These are phyloP conservation scores for Pocillopora damicornis DNA, from an alignment of 64 coral and sea anemone genomes.

Conservation along the genomic window DNA sequence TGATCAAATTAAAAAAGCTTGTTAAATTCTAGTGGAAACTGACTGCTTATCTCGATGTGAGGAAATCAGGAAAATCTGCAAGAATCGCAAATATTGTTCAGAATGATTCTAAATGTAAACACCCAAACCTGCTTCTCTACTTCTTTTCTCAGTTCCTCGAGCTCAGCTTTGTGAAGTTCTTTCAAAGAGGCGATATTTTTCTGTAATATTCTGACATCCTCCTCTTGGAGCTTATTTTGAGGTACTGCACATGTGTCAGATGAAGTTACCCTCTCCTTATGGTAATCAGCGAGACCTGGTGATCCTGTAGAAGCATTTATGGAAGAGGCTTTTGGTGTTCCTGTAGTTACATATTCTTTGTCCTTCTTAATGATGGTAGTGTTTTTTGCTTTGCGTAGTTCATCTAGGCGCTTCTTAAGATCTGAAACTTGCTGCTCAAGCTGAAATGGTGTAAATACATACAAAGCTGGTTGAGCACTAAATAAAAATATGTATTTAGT, in stretches of 20 bases:
- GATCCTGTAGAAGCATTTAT: not conserved
- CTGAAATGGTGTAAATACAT: not conserved
- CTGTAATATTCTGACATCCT: not conserved
- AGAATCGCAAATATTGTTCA: no score
- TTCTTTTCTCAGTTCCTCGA: conserved; percentile 9
- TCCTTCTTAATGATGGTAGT: conserved; percentile 51
- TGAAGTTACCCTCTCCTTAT: not conserved
- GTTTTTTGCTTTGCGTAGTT: conserved; percentile 53
- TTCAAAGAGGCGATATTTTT: conserved; percentile 17
- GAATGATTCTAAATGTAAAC: no score
- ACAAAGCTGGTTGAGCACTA: not conserved
- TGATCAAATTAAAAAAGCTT: no score
- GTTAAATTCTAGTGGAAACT: no score
- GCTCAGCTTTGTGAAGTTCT: conserved; percentile 27
- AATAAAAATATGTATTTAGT: no score
- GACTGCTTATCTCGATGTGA: no score
- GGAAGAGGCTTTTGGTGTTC: not conserved
- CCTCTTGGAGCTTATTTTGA: not conserved
- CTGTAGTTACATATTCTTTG: conserved; percentile 40
- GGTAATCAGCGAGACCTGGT: not conserved
- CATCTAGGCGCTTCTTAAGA: conserved; percentile 49
- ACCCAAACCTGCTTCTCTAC: conserved; percentile 15
- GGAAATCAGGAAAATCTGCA: no score
- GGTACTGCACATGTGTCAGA: not conserved
- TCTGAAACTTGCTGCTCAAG: conserved; percentile 57